A percentile compares a stretch with the other conserved stretches of the same genome.
Evolutionary conservation across 2,888 invertebrate species (phyloP).

Genomic region (Trichogramma evanescens): DNA sequence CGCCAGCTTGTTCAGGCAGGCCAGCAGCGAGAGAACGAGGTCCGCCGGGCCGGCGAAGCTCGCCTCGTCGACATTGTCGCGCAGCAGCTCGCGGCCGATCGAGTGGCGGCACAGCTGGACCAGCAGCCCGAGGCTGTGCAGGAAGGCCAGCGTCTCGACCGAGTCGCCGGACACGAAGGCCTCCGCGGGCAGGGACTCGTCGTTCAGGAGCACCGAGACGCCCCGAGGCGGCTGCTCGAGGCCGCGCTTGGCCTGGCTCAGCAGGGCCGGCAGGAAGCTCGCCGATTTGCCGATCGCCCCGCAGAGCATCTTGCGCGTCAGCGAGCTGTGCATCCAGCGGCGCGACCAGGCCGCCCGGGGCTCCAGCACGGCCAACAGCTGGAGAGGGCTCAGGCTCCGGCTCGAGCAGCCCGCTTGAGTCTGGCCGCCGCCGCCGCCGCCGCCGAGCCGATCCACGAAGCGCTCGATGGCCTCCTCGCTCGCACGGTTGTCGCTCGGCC

Average conservation of each 20-base stretch:
- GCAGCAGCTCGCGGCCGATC: slow-evolving; percentile 33
- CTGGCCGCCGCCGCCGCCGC: too few relatives aligned
- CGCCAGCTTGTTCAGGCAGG: slow-evolving; percentile 34
- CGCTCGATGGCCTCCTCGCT: slow-evolving; percentile 40
- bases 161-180: slow-evolving; percentile 40
- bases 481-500: slow-evolving; percentile 31
- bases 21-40: slow-evolving; percentile 32
- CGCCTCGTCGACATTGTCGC: slow-evolving; percentile 28
- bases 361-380: slow-evolving; percentile 38
- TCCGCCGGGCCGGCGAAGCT: slow-evolving; percentile 29
- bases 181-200: slow-evolving; percentile 32
- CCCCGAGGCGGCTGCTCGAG: slow-evolving; percentile 28
- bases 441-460: slow-evolving; percentile 36
- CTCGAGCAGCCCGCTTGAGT: slow-evolving; percentile 15
- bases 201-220: slow-evolving; percentile 30
- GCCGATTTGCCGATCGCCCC: slow-evolving; percentile 35
- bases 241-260: slow-evolving; percentile 29
- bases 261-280: slow-evolving; percentile 31
- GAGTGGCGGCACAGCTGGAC: slow-evolving; percentile 35
- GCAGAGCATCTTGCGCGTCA: slow-evolving; percentile 34
- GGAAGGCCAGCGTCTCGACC: slow-evolving; percentile 36
- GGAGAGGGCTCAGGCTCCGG: slow-evolving; percentile 20
- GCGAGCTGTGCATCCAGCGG: slow-evolving; percentile 37
- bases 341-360: slow-evolving; percentile 40
- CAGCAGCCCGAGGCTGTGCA: slow-evolving; percentile 40